Evolutionary conservation across 2,888 invertebrate species (phyloP), one percentile per base, ranked within the genome.

Genomic region (Drosophila mercatorum): DNA sequence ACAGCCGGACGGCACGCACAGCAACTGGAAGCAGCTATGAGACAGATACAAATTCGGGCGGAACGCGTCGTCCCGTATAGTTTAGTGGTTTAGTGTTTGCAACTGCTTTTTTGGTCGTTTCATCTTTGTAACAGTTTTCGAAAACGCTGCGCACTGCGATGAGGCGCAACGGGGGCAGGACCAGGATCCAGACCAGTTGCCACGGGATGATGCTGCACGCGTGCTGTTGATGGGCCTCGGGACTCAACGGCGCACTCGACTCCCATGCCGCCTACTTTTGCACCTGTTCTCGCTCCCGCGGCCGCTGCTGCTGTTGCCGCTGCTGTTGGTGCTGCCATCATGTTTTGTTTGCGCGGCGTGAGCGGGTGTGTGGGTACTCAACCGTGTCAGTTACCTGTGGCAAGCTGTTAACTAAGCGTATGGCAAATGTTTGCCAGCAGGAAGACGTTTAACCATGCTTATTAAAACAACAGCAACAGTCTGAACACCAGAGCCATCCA

Each of bases 401-500:
- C 88, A 88, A 80, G 88, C 89, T 84, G 84, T 89, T 89, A 89
- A 89, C 89, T 87, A 89, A 89, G 88, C 89, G 77, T 72, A 87
- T 70, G 77, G 84, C 80, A 89, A 85, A 89, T 89, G 84, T 87
- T 85, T 89, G 84, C 89, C 87, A 83, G 73, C 81, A 80, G 86
- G 75, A 83, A 83, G 84, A 83, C 87, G 80, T 83, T 85, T 88
- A 83, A 83, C 78, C 66, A 72, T 75, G 86, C 80, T 75, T 83
- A 83, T 80, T 74, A 77, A 74, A 81, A 81, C 78, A 69, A 72
- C 75, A 79, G 72, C 78, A 56, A 43, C 59, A 78, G 41, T 40
- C 55, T 55, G 55, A 55, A 46, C 65, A 55, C 61, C 58, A 10
- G 28, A 11, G 44, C 31, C 41, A 58, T 34, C 41, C 38, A 52